Percentiles rank a stretch among this genome's conserved stretches.
Conservation (phyloP, 2,113 vertebrate genomes). For the Nothobranchius kuhntae region DNA sequence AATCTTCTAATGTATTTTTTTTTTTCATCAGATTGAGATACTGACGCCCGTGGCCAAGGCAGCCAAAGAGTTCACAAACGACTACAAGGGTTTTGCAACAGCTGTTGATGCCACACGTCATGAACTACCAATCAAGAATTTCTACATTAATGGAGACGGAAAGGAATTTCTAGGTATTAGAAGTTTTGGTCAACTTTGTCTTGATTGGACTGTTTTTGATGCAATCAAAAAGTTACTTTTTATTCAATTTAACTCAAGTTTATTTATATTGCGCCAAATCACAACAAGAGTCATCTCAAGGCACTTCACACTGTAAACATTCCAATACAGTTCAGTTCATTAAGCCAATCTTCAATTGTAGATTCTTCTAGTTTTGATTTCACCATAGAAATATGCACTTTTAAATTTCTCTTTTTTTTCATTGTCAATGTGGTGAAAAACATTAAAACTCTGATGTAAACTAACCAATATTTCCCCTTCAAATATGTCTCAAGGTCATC, state of each 20-base stretch:
- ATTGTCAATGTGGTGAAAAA: too few relatives aligned
- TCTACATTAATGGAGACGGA: conserved; percentile 79
- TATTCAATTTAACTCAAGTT: too few relatives aligned
- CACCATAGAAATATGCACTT: too few relatives aligned
- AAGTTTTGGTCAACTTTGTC: neutral
- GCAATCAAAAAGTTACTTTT: neutral
- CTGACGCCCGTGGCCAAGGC: conserved; percentile 74
- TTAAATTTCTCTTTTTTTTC: too few relatives aligned
- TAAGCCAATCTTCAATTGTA: too few relatives aligned
- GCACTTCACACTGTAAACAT: too few relatives aligned
- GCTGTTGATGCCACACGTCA: conserved; percentile 85
- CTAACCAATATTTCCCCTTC: neutral
- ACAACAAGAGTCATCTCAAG: too few relatives aligned
- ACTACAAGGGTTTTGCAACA: conserved; percentile 83
- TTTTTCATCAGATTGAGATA: conserved; percentile 74
- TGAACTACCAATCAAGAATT: conserved; percentile 82
- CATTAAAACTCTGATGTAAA: neutral
- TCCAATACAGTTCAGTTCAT: too few relatives aligned
- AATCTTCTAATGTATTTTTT: neutral
- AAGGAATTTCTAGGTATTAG: conserved; percentile 81
- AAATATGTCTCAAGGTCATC: neutral
- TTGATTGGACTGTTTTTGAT: neutral
- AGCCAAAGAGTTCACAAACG: conserved; percentile 74
- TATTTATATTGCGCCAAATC: too few relatives aligned
- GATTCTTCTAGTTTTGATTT: too few relatives aligned